Percentiles rank a stretch among this genome's conserved stretches.
These are phyloP conservation scores for Arctocebus calabarensis DNA, from an alignment of 2,797 vertebrate species.

Conservation along the genomic window DNA sequence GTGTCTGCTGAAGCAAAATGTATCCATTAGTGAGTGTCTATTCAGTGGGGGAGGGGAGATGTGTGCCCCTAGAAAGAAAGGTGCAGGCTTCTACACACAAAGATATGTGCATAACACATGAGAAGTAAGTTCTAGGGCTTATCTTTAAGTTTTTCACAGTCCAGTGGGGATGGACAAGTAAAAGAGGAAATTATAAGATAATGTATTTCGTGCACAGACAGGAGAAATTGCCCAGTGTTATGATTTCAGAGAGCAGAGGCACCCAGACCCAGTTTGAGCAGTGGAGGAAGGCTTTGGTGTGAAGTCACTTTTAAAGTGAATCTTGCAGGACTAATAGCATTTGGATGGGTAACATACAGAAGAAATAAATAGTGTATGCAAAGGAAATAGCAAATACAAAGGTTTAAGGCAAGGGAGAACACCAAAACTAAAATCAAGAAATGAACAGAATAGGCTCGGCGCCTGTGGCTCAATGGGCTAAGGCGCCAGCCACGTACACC, in stretches of 20 bases:
- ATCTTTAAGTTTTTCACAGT: background rate
- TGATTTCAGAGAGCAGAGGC: background rate
- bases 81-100: background rate
- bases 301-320: conserved; percentile 8
- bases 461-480: no score
- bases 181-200: background rate
- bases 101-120: background rate
- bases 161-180: background rate
- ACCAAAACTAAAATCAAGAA: background rate
- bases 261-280: background rate
- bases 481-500: no score
- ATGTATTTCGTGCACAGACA: background rate
- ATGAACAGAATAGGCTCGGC: background rate
- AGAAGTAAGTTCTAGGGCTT: background rate
- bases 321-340: conserved; percentile 47
- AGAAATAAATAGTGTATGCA: background rate
- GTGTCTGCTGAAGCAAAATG: background rate
- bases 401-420: background rate
- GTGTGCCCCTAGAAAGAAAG: background rate
- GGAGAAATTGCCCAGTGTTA: background rate
- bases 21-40: background rate
- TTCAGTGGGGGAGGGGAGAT: background rate
- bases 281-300: background rate
- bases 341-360: background rate
- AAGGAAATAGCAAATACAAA: background rate